Percentiles rank a stretch among this genome's conserved stretches.
Evolutionary conservation across 2,113 vertebrate genomes (phyloP).

Genomic region (Scytalopus superciliaris): DNA sequence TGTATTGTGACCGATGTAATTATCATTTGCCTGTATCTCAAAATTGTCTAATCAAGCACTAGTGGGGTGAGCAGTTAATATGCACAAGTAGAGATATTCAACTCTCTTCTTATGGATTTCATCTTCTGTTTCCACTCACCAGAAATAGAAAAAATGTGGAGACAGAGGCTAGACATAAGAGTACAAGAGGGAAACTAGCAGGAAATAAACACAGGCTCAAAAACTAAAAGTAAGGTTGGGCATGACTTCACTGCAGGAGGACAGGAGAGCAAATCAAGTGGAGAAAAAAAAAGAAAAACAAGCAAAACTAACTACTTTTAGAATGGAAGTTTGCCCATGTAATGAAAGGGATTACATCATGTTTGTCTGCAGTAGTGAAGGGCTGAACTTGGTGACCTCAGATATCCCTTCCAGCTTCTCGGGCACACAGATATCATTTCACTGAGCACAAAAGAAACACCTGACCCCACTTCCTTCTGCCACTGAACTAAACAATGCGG

Average conservation of each 20-base stretch:
- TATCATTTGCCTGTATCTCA: not conserved
- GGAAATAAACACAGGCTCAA: not conserved
- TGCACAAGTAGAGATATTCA: not conserved
- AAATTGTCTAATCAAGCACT: conserved; percentile 25
- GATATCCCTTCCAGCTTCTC: conserved; percentile 24
- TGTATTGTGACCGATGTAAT: conserved; percentile 36
- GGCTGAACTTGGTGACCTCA: conserved; percentile 18
- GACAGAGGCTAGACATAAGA: not conserved
- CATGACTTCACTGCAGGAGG: not conserved
- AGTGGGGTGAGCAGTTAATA: not conserved
- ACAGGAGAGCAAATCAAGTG: not conserved
- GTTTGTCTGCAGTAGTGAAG: conserved; percentile 29
- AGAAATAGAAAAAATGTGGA: not conserved
- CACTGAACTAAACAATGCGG: not conserved
- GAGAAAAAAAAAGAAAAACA: not conserved
- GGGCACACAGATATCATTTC: not conserved
- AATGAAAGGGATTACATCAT: conserved; percentile 31
- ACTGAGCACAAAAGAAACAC: conserved; percentile 44
- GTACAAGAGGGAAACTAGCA: not conserved
- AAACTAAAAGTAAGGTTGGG: not conserved
- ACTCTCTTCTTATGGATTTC: not conserved
- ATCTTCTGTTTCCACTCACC: not conserved
- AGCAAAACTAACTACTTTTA: conserved; percentile 19
- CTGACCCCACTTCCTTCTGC: not conserved
- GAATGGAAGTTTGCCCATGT: conserved; percentile 14